Percentiles rank a stretch among this genome's conserved stretches.
Conservation (phyloP, 2,113 vertebrate genomes). For the Sylvilagus bachmani region DNA sequence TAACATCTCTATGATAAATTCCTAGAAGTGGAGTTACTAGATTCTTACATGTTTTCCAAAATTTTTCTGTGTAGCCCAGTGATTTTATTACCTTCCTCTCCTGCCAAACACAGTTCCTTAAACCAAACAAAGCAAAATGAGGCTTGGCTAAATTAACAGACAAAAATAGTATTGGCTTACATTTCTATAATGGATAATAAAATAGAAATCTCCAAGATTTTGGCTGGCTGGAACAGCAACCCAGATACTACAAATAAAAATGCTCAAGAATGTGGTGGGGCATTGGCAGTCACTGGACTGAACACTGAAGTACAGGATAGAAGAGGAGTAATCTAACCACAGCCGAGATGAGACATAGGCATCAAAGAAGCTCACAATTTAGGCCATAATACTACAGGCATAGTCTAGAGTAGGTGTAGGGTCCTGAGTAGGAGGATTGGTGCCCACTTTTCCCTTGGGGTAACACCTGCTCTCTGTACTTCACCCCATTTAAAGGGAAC, state of each 20-base stretch:
- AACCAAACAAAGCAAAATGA: conserved; percentile 28
- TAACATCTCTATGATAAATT: neutral
- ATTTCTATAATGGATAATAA: neutral
- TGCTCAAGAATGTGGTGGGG: neutral
- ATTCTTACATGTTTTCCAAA: neutral
- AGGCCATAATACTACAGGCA: neutral
- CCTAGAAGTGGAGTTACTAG: neutral
- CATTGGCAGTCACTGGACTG: neutral
- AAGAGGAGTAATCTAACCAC: neutral
- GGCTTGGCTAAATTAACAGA: neutral
- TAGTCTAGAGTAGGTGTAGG: neutral
- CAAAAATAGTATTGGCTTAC: neutral
- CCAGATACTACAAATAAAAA: neutral
- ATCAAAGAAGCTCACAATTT: neutral
- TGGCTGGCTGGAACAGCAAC: neutral
- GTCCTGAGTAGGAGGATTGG: neutral
- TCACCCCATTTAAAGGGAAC: neutral
- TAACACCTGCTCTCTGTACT: too few species aligned
- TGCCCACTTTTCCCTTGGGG: neutral
- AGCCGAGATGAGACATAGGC: neutral
- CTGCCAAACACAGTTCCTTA: conserved; percentile 25
- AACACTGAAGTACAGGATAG: neutral
- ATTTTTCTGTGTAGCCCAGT: neutral
- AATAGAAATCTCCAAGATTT: conserved; percentile 32
- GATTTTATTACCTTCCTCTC: neutral